phyloP scores from a whole-genome alignment of 2,888 invertebrate species.

The Netelia fuscicornis region DNA sequence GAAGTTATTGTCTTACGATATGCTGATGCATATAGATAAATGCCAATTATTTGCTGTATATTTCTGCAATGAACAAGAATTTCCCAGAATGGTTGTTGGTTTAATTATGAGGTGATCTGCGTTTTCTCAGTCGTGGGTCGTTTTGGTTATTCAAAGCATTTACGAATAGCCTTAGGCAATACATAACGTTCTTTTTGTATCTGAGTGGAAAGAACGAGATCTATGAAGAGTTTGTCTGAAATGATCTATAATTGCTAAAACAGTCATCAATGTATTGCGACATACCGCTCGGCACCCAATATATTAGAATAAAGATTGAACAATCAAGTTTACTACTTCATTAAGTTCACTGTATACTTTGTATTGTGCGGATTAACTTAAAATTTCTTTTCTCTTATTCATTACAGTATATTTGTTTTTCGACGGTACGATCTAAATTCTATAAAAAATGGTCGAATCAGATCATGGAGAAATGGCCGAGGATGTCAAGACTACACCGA shows the following conservation, averaged over 20 bases:
- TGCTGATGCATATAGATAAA: conserved; percentile 31
- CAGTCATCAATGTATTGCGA: not conserved
- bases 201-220: no score
- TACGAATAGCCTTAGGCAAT: no score
- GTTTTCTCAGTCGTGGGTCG: no score
- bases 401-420: conserved; percentile 6
- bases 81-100: not conserved
- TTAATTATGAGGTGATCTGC: not conserved
- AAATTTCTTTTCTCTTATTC: not conserved
- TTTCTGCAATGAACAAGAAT: not conserved
- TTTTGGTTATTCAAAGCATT: no score
- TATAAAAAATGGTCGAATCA: conserved; percentile 76
- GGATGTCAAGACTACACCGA: conserved; percentile 59
- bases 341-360: no score
- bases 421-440: conserved; percentile 3
- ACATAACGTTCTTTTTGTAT: no score
- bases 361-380: not conserved
- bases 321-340: no score
- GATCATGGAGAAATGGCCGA: conserved; percentile 74
- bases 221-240: not conserved
- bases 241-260: not conserved
- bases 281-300: no score
- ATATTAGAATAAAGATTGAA: no score
- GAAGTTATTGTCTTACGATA: not conserved
- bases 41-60: not conserved